Evolutionary conservation across 2,888 invertebrate genomes (phyloP), one percentile per base, ranked within the genome.

Genomic region (Anarsia innoxiella): DNA sequence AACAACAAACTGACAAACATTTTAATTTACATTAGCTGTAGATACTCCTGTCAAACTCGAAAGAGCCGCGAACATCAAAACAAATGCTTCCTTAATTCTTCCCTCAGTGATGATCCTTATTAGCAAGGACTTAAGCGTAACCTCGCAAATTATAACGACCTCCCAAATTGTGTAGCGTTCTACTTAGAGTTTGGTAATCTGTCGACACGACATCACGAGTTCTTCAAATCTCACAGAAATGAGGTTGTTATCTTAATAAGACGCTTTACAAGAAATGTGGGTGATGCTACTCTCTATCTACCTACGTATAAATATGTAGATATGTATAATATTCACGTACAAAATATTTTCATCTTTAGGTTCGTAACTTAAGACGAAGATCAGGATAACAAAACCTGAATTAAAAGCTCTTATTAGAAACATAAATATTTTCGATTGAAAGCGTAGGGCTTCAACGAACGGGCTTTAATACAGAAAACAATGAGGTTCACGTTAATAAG

Each of bases 81-180:
- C 82, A 80, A 83, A 74, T 76, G 71, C 69, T 67, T 60, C 59
- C 65, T 69, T 76, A 75, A 78, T 77, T 74, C 79, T 73, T 69
- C 75, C 63, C 25, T 25, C 27, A 63, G 63, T 74, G 83, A 80
- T 83, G 73, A 83, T 84, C 83, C 83, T 74, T 82, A 83, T 83
- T 82, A 82, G 75, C 67, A 65, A 55, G 64, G 83, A 69, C 79
- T 82, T 80, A 80, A 53, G 61, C 65, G 73, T 74, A 77, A 82
- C 82, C 82, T 77, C 70, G 71, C 70, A 78, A 75, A 83, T 80
- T 83, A 77, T 80, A 75, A 79, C 66, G 68, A 79, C 61, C 66
- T 27, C 54, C 60, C 51, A 61, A 66, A 72, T 66, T 70, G 59
- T 61, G 25, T 5, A 25, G 25, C 19, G 19, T n/a, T 15, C 16